Evolutionary conservation across 2,113 vertebrate species (phyloP), one percentile per base, ranked within the genome.

Genomic region (Panthera uncia): DNA sequence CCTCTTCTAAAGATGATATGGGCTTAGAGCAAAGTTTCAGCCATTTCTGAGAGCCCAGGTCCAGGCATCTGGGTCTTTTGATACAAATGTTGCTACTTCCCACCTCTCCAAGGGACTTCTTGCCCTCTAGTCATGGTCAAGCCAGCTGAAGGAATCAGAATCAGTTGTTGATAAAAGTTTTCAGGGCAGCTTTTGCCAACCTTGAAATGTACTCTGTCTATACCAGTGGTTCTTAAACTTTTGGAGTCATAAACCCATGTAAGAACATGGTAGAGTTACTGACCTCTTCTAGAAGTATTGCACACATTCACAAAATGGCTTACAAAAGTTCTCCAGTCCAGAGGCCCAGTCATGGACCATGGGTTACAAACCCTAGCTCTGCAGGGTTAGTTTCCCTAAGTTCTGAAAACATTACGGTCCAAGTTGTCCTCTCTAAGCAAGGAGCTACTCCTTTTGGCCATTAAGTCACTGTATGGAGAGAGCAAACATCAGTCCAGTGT

Each of bases 311-410:
- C 23, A 78, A 57, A 94, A 50, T 80, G 33, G 71, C 55, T 92
- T 86, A 52, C 12, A 0, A 52, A 10, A 81, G 27, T 63, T 55
- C 4, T 89, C 11, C 11, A 57, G 41, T 5, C 33, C 6, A 0
- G 0, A 52, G 16, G 27, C 15, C 13, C 6, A 7, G 76, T 73
- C 9, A 0, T 31, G 13, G 33, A n/a, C n/a, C 45, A 3, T 23
- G 45, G 27, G 11, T 27, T 33, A 1, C 31, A n/a, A 78, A 52
- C 33, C 36, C 6, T 21, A 31, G 50, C 18, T 89, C 45, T 16
- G 0, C 0, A 41, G 68, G 4, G 15, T 69, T 76, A 31, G 13
- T 66, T 27, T 83, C 71, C 21, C 21, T 36, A 50, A 48, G 19
- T 12, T 29, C 76, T 50, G 52, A 65, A 81, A 55, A 38, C 7